phyloP scores from a whole-genome alignment of 1,140 invertebrate genomes.

The Branchinecta lynchi region DNA sequence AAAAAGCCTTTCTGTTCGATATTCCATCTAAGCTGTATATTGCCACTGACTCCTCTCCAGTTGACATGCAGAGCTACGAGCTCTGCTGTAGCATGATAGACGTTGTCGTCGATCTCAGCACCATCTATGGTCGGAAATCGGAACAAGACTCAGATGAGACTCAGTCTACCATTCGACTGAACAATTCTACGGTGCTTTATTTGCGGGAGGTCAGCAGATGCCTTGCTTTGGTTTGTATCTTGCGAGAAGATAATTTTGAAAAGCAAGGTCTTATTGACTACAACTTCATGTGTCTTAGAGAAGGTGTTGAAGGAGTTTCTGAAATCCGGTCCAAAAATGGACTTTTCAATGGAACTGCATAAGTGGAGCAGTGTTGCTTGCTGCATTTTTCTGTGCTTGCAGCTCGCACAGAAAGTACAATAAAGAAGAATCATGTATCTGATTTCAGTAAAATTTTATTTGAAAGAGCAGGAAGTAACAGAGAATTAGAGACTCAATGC shows the following conservation, averaged over 20 bases:
- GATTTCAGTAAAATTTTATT: too few species aligned
- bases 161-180: constrained; percentile 87
- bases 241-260: constrained; percentile 94
- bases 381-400: too few species aligned
- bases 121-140: constrained; percentile 77
- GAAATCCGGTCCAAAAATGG: constrained; percentile 40
- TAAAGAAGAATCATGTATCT: too few species aligned
- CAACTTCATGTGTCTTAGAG: constrained; percentile 84
- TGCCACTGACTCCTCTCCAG: constrained; percentile 93
- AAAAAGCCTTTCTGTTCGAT: constrained; percentile 52
- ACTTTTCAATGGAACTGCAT: too few species aligned
- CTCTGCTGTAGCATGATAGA: constrained; percentile 99
- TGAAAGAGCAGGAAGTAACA: too few species aligned
- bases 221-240: constrained; percentile 89
- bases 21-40: constrained; percentile 88
- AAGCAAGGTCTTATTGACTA: constrained; percentile 95
- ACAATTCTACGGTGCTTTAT: constrained; percentile 93
- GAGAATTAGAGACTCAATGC: too few species aligned
- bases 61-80: constrained; percentile 99
- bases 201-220: constrained; percentile 94
- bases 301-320: constrained; percentile 80
- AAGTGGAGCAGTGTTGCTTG: too few species aligned
- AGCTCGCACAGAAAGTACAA: too few species aligned
- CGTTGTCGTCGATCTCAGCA: constrained; percentile 95
- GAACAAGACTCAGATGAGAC: constrained; percentile 65